Conservation (phyloP, 2,113 vertebrate species). For the Excalfactoria chinensis region DNA sequence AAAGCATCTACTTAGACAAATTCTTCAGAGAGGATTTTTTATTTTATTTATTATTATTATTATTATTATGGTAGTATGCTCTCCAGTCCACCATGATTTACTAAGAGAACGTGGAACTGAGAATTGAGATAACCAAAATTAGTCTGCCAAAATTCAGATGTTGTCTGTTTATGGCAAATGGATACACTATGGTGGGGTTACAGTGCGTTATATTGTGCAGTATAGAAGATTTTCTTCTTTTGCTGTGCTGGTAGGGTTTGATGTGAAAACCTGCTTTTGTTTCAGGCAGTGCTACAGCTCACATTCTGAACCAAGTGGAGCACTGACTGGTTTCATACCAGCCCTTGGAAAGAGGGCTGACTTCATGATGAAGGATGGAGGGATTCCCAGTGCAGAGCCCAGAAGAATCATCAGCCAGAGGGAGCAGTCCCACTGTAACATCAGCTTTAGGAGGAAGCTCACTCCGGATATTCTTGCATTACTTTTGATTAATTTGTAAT, state of each 20-base stretch:
- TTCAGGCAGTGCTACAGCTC: background rate
- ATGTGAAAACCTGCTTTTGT: background rate
- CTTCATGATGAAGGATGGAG: background rate
- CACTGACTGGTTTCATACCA: background rate
- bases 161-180: background rate
- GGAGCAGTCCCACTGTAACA: background rate
- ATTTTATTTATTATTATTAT: background rate
- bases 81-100: background rate
- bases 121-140: background rate
- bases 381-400: too few species aligned
- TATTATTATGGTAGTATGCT: background rate
- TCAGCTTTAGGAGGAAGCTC: background rate
- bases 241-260: background rate
- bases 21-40: background rate
- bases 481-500: background rate
- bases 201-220: background rate
- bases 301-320: accelerated
- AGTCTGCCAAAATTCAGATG: background rate
- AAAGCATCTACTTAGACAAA: constrained; percentile 13
- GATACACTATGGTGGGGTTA: background rate
- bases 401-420: background rate
- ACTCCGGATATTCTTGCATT: background rate
- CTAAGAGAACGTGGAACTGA: background rate
- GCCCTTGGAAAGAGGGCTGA: background rate
- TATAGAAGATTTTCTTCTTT: background rate